Base-by-base conservation (phyloP, 2,113 vertebrate genomes). In the Nycticryphes semicollaris region DNA sequence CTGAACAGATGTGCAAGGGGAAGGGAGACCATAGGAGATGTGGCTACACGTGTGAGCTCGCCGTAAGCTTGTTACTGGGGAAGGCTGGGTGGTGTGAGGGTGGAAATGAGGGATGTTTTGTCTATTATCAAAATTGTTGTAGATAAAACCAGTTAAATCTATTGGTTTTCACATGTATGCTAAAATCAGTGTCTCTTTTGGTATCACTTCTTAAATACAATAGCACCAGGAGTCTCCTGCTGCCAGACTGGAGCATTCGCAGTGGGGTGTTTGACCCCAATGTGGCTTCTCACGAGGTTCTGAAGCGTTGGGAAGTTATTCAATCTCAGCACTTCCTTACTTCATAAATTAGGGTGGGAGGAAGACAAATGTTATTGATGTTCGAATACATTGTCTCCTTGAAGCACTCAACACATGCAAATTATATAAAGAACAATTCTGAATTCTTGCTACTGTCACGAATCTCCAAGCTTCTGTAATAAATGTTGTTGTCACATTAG, bases 401-500 rank as follows among this genome's bases (percentile, higher is more conserved):
- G 76, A 95, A 95, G 87, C 45, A 20, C n/a, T 69, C 72, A 87
- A 95, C 78, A 91, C 63, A 89, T 82, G 67, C 56, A 90, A 93
- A 78, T 94, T 68, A 27, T 80, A 56, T 66, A 79, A 93, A 91
- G 77, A 96, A 84, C 28, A 74, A 86, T 89, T 97, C 72, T 87
- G 92, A 93, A 90, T 96, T 94, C 93, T 94, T 98, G 79, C 90
- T 92, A 28, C 93, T 84, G 87, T 70, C 83, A 41, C 4, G 47
- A 78, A 84, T 94, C 89, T 95, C 84, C 30, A 17, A 77, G 92
- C 68, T 93, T 76, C 80, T 69, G 62, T 85, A 96, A 97, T 88
- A 96, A 95, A 96, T 97, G 91, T 87, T 96, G 94, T 96, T 98
- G 97, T 97, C 97, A 94, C 45, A 62, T 91, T 95, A 94, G 86